Percentiles rank a stretch among this genome's conserved stretches.
These are phyloP conservation scores for Serripes groenlandicus DNA, from an alignment of 2,888 invertebrate genomes.

Conservation along the genomic window DNA sequence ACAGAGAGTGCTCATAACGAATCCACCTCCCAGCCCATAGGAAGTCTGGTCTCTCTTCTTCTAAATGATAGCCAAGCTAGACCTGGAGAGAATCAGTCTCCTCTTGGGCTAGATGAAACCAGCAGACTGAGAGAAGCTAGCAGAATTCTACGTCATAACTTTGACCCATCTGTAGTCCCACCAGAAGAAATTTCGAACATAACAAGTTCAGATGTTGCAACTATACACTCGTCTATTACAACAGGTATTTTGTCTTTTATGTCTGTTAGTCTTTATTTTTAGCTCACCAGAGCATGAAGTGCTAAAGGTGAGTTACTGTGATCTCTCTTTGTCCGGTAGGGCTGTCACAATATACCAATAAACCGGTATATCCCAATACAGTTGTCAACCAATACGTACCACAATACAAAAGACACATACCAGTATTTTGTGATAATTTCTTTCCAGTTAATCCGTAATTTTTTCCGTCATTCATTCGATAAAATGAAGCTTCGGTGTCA, in stretches of 20 bases:
- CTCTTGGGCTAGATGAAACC: background rate
- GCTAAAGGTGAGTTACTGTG: background rate
- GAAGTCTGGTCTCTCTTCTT: slow-evolving; percentile 70
- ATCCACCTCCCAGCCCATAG: slow-evolving; percentile 11
- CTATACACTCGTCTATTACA: slow-evolving; percentile 77
- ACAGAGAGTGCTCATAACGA: background rate
- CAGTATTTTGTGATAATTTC: too few species aligned
- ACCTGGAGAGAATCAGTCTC: slow-evolving; percentile 11
- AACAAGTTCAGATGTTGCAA: slow-evolving; percentile 79
- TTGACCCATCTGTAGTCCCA: slow-evolving; percentile 68
- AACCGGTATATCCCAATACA: too few species aligned
- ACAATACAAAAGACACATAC: too few species aligned
- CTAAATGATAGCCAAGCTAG: slow-evolving; percentile 60
- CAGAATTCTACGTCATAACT: background rate
- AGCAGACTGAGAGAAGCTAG: background rate
- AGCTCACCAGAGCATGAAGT: background rate
- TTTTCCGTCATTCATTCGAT: too few species aligned
- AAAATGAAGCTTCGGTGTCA: too few species aligned
- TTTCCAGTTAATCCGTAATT: too few species aligned
- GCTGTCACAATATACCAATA: too few species aligned
- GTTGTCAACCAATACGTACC: too few species aligned
- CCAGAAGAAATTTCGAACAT: slow-evolving; percentile 79
- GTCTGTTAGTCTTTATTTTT: background rate
- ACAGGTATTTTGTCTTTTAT: too few species aligned
- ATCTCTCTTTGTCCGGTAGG: background rate